phyloP scores from a whole-genome alignment of 2,113 vertebrate species.

The Ifrita kowaldi region DNA sequence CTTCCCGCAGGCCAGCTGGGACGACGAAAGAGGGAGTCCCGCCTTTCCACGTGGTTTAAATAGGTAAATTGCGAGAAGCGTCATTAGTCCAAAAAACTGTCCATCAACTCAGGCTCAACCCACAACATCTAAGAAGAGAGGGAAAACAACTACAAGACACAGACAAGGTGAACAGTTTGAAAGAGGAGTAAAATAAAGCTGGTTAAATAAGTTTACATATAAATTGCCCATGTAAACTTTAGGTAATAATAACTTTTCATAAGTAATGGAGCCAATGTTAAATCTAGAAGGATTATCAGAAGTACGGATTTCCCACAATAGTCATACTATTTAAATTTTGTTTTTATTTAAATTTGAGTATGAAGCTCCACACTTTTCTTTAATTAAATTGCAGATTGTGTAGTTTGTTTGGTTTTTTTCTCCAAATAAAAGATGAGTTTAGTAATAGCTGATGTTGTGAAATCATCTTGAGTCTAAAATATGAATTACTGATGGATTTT shows the following conservation, averaged over 20 bases:
- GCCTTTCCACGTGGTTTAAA: too few relatives aligned
- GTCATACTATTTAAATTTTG: not conserved
- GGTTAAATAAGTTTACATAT: not conserved
- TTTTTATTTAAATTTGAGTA: not conserved
- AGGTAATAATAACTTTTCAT: not conserved
- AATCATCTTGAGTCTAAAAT: not conserved
- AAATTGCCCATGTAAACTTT: not conserved
- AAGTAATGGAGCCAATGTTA: not conserved
- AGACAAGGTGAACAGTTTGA: not conserved
- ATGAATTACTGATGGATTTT: not conserved
- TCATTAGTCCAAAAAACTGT: too few relatives aligned
- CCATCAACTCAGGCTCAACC: too few relatives aligned
- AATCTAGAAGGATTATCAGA: not conserved
- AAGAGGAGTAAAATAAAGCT: not conserved
- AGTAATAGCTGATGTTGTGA: not conserved
- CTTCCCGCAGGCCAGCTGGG: too few relatives aligned
- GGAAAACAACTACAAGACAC: not conserved
- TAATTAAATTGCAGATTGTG: not conserved
- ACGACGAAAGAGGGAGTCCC: too few relatives aligned
- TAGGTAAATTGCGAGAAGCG: too few relatives aligned
- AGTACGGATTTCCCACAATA: not conserved
- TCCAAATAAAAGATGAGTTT: not conserved
- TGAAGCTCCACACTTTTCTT: not conserved
- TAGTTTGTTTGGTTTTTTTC: not conserved
- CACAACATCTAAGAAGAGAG: not conserved